Conservation (phyloP, 2,888 invertebrate species). For the Ophion ventricosus region DNA sequence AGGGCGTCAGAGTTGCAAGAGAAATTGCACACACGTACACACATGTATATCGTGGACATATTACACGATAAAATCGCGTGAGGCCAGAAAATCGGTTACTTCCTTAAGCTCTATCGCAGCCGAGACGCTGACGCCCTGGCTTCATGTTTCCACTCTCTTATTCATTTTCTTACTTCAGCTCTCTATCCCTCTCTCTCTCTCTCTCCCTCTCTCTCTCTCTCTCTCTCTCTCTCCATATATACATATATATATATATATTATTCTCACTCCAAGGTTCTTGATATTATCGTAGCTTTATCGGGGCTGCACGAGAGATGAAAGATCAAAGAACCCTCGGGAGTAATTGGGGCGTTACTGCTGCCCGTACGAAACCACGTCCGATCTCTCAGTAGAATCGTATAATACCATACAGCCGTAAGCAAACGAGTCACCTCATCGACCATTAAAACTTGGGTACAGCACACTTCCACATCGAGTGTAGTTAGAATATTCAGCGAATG, state of each 20-base stretch:
- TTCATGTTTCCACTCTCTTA: constrained; percentile 45
- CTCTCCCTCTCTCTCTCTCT: neutral
- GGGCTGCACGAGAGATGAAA: constrained; percentile 56
- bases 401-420: neutral
- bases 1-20: constrained; percentile 28
- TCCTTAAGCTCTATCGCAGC: constrained; percentile 50
- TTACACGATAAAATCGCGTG: constrained; percentile 60
- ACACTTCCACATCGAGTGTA: constrained; percentile 11
- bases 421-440: constrained; percentile 25
- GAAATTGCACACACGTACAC: constrained; percentile 15
- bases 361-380: neutral
- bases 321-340: constrained; percentile 66
- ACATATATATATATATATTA: neutral
- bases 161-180: constrained; percentile 42
- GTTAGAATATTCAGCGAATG: neutral
- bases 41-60: constrained; percentile 30
- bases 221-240: no score
- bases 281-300: constrained; percentile 70
- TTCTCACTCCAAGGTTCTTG: constrained; percentile 26
- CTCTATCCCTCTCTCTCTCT: constrained; percentile 5
- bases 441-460: constrained; percentile 22
- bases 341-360: constrained; percentile 65
- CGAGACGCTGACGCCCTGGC: constrained; percentile 45
- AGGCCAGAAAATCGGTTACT: constrained; percentile 62
- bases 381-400: constrained; percentile 5